Percentiles rank a stretch among this genome's conserved stretches.
These are phyloP conservation scores for Rhopilema esculentum DNA, from an alignment of 30 jellyfish, hydroid and myxozoan species.

Conservation along the genomic window DNA sequence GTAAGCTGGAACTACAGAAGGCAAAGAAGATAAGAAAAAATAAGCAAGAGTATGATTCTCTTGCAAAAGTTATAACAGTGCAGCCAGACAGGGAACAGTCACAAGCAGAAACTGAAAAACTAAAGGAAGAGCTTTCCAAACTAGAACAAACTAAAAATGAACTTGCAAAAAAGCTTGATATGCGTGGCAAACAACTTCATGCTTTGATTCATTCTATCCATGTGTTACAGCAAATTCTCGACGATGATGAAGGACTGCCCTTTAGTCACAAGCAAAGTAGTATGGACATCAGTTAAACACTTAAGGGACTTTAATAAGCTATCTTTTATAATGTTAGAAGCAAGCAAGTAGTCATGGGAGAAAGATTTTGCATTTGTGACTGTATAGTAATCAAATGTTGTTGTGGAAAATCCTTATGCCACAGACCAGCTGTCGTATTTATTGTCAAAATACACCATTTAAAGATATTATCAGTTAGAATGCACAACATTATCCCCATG, in stretches of 20 bases:
- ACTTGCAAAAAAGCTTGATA: constrained; percentile 80
- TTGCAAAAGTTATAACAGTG: constrained; percentile 87
- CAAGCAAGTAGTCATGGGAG: background rate
- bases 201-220: constrained; percentile 88
- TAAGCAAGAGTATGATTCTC: constrained; percentile 95
- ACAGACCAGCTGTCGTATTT: no score
- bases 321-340: background rate
- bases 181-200: constrained; percentile 94
- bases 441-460: no score
- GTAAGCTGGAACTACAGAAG: constrained; percentile 81
- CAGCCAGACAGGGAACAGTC: constrained; percentile 93
- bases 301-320: no score
- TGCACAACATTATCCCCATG: no score
- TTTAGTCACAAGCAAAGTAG: constrained; percentile 14
- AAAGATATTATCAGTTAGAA: no score
- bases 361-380: no score
- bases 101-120: constrained; percentile 71
- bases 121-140: constrained; percentile 51
- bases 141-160: constrained; percentile 41
- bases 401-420: no score
- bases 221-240: constrained; percentile 83
- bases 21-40: constrained; percentile 90
- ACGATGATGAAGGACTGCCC: constrained; percentile 61
- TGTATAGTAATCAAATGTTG: no score
- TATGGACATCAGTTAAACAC: constrained; percentile 48